Percentiles rank a stretch among this genome's conserved stretches.
phyloP scores from a whole-genome alignment of 2,113 vertebrate genomes.

The Chiloscyllium plagiosum region DNA sequence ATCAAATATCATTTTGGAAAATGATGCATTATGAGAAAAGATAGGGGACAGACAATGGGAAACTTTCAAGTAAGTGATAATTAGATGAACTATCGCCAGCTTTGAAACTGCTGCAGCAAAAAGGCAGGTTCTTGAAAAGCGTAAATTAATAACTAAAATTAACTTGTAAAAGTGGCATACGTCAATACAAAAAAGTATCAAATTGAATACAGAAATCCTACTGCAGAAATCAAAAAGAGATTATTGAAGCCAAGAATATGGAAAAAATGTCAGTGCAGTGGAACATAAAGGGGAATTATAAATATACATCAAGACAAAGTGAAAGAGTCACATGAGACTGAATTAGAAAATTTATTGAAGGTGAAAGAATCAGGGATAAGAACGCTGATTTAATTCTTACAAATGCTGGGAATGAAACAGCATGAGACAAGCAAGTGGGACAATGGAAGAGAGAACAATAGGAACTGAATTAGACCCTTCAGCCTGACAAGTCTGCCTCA shows the following conservation, averaged over 20 bases:
- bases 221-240: background rate
- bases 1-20: background rate
- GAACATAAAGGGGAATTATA: background rate
- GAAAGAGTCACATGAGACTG: background rate
- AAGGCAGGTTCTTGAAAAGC: background rate
- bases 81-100: background rate
- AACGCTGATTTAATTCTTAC: background rate
- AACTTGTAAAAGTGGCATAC: background rate
- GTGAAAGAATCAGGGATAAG: background rate
- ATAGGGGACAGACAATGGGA: background rate
- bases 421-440: background rate
- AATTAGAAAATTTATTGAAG: background rate
- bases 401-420: background rate
- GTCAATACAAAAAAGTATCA: background rate
- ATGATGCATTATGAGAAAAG: background rate
- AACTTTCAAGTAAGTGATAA: background rate
- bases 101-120: background rate
- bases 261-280: background rate
- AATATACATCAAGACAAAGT: background rate
- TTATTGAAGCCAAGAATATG: background rate
- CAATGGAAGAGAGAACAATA: background rate
- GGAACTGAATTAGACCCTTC: no score
- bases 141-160: conserved; percentile 5
- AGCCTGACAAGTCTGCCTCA: no score
- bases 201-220: background rate